Conservation (phyloP, 1,140 invertebrate genomes). For the Macrobrachium nipponense region DNA sequence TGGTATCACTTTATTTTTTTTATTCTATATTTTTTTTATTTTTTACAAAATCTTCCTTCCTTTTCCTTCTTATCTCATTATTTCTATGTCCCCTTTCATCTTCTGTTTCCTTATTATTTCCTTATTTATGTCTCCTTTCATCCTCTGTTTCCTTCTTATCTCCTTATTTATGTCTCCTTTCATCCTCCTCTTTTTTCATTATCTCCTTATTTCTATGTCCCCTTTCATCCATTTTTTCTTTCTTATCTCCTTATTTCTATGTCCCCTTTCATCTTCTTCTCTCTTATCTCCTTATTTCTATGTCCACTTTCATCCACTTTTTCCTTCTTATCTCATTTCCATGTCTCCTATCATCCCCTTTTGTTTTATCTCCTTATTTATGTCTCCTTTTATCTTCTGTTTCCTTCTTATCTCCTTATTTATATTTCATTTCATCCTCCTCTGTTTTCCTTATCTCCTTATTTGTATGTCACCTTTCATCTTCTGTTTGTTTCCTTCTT, state of each 20-base stretch:
- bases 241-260: neutral
- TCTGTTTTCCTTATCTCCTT: neutral
- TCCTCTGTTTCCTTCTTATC: neutral
- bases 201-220: neutral
- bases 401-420: neutral
- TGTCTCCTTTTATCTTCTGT: neutral
- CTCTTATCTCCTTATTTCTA: neutral
- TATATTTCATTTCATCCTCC: conserved; percentile 5
- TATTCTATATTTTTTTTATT: too few species aligned
- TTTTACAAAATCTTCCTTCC: too few species aligned
- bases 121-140: neutral
- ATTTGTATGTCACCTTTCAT: neutral
- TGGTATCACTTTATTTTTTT: too few species aligned
- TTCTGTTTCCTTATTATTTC: neutral
- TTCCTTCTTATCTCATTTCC: neutral
- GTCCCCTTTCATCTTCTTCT: neutral
- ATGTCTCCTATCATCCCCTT: neutral
- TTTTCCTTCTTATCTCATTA: neutral
- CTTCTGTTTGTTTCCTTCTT: neutral
- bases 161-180: too few species aligned
- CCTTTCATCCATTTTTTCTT: neutral
- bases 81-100: neutral
- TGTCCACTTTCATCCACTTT: neutral
- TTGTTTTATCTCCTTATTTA: neutral
- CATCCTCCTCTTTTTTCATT: neutral